Percentiles rank a stretch among this genome's conserved stretches.
Conservation (phyloP, 2,888 invertebrate genomes). For the Eupeodes latifasciatus region DNA sequence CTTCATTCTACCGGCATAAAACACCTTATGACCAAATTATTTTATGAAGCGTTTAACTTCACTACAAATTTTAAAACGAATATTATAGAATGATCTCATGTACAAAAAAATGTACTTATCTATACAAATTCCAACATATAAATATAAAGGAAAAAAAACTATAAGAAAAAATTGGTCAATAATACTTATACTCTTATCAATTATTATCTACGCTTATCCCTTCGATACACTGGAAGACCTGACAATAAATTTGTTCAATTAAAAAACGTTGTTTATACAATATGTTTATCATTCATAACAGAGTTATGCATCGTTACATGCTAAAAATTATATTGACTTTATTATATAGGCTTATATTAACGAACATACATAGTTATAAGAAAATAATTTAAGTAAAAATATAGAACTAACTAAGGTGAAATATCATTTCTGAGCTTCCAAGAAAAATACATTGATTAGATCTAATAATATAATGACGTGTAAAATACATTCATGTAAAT, state of each 20-base stretch:
- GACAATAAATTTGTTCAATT: constrained; percentile 81
- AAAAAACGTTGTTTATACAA: constrained; percentile 50
- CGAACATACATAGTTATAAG: constrained; percentile 25
- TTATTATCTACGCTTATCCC: constrained; percentile 56
- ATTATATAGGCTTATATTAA: constrained; percentile 49
- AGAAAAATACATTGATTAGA: constrained; percentile 19
- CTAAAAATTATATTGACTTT: constrained; percentile 30
- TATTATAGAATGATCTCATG: neutral
- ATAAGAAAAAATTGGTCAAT: constrained; percentile 62
- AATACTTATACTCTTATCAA: constrained; percentile 51
- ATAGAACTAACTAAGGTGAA: constrained; percentile 64
- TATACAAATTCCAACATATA: neutral
- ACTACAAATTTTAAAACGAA: too few relatives aligned
- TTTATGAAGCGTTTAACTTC: too few relatives aligned
- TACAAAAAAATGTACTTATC: neutral
- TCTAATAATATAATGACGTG: neutral
- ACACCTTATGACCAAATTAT: too few relatives aligned
- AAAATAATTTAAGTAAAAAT: constrained; percentile 13
- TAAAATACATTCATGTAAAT: neutral
- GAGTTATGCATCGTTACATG: constrained; percentile 15
- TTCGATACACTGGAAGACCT: constrained; percentile 81
- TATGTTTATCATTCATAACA: constrained; percentile 34
- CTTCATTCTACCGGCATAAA: too few relatives aligned
- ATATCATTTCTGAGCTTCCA: constrained; percentile 76
- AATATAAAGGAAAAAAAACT: neutral